phyloP scores from a whole-genome alignment of 2,888 invertebrate genomes.

The Teleiodes luculella region DNA sequence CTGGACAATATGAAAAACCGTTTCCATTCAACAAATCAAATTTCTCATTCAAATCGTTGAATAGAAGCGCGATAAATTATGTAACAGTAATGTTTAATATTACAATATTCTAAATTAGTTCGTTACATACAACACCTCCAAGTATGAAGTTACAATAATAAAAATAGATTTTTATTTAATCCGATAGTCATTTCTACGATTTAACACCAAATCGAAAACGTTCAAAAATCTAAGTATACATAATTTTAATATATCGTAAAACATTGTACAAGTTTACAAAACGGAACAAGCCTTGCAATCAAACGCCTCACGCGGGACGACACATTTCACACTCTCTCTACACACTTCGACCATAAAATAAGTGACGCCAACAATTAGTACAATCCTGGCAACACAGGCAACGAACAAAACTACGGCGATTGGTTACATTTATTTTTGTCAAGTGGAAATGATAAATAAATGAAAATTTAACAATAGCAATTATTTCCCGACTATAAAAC shows the following conservation, averaged over 20 bases:
- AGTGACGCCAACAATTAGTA: too few relatives aligned
- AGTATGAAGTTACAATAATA: slow-evolving; percentile 29
- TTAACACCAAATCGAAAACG: slow-evolving; percentile 19
- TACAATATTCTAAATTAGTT: slow-evolving; percentile 41
- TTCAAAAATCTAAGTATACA: slow-evolving; percentile 6
- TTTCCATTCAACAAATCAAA: slow-evolving; percentile 42
- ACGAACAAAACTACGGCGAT: too few relatives aligned
- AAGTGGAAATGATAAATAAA: too few relatives aligned
- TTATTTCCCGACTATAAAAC: too few relatives aligned
- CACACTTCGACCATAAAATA: too few relatives aligned
- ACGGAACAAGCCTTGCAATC: background rate
- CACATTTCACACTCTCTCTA: slow-evolving; percentile 4
- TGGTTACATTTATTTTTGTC: too few relatives aligned
- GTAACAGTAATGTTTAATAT: slow-evolving; percentile 45
- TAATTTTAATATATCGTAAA: slow-evolving; percentile 3
- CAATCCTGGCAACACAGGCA: too few relatives aligned
- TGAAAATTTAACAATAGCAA: too few relatives aligned
- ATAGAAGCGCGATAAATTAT: slow-evolving; percentile 35
- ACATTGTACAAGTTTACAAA: slow-evolving; percentile 6
- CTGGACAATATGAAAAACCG: slow-evolving; percentile 60
- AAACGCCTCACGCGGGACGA: background rate
- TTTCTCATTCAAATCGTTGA: slow-evolving; percentile 31
- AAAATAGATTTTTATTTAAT: slow-evolving; percentile 25
- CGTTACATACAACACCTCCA: slow-evolving; percentile 34
- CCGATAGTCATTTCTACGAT: slow-evolving; percentile 15